These are phyloP conservation scores for Lymantria monacha DNA, from an alignment of 2,888 invertebrate species.

Conservation along the genomic window DNA sequence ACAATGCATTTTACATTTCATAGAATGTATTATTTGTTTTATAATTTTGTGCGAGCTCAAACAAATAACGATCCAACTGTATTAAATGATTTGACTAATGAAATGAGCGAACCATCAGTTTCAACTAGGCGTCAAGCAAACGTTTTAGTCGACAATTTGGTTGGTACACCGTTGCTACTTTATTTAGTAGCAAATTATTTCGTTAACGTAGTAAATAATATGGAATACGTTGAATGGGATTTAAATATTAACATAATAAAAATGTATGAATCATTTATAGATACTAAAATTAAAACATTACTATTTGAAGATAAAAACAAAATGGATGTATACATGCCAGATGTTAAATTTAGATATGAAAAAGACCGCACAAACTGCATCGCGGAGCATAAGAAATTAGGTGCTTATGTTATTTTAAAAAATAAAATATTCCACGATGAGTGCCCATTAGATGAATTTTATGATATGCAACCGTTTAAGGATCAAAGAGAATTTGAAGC, in stretches of 20 bases:
- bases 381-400: conserved; percentile 18
- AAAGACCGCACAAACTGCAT: conserved; percentile 15
- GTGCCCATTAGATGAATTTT: conserved; percentile 1
- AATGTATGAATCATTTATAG: conserved; percentile 19
- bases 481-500: neutral
- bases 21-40: conserved; percentile 3
- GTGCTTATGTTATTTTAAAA: conserved; percentile 8
- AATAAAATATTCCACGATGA: neutral
- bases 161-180: conserved; percentile 16
- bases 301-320: conserved; percentile 18
- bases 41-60: neutral
- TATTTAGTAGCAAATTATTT: conserved; percentile 17
- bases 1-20: neutral
- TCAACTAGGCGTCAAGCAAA: no score
- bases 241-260: conserved; percentile 11
- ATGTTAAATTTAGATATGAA: conserved; percentile 8
- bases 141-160: neutral
- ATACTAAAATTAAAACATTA: conserved; percentile 16
- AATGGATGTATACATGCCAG: conserved; percentile 14
- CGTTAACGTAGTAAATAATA: conserved; percentile 3
- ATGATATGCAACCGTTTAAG: conserved; percentile 5
- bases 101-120: neutral
- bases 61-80: neutral
- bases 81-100: neutral
- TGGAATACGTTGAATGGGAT: conserved; percentile 6